These are phyloP conservation scores for Cephus runcator DNA, from an alignment of 2,888 invertebrate species.

Conservation along the genomic window DNA sequence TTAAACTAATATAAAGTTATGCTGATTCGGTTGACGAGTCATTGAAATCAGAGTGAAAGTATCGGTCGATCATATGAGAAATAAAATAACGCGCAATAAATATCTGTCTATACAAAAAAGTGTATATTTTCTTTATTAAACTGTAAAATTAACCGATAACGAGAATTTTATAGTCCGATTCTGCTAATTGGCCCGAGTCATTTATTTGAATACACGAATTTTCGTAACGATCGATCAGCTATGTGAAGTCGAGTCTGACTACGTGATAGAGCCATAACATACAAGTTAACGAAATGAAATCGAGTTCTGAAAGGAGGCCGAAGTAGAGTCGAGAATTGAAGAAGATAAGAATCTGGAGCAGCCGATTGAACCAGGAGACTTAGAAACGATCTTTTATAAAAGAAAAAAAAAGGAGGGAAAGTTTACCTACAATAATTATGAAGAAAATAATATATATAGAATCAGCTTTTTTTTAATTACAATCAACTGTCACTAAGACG, in stretches of 20 bases:
- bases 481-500: neutral
- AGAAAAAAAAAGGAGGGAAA: neutral
- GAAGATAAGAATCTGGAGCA: neutral
- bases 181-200: too few relatives aligned
- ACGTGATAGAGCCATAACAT: neutral
- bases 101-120: too few relatives aligned
- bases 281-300: neutral
- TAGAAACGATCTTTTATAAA: neutral
- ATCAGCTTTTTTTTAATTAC: neutral
- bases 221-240: neutral
- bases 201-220: neutral
- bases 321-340: neutral
- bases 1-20: neutral
- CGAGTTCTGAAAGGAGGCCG: neutral
- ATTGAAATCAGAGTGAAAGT: neutral
- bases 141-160: neutral
- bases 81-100: neutral
- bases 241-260: neutral
- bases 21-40: neutral
- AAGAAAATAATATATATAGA: neutral
- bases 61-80: neutral
- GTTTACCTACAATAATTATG: neutral
- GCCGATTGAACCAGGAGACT: neutral
- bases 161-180: neutral
- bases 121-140: neutral